Base-by-base conservation (phyloP, 2,888 invertebrate species). In the Rhimphoctona megacephalus region DNA sequence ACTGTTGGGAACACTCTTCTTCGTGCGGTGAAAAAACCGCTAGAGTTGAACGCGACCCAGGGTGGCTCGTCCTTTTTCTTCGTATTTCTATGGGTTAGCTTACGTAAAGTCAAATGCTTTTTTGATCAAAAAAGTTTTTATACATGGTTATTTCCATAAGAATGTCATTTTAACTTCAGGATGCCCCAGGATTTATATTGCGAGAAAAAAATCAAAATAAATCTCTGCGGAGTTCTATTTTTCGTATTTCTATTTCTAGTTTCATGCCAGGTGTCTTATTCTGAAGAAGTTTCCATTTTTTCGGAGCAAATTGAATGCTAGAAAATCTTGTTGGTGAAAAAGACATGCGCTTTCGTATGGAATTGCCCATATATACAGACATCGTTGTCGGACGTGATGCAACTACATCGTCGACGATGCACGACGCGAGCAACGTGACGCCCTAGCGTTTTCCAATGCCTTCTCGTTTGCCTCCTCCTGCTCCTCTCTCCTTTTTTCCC, bases 1-100 rank as follows among this genome's bases (percentile, higher is more conserved):
- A 85, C 77, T 81, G 85, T 85, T 85, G 73, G 78, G 36, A 81
- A 81, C 85, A 73, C 85, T 85, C 76, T 70, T 52, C 78, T 81
- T 33, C 25, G 66, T 78, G 85, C 72, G 81, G 81, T 67, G 74
- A 49, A 81, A 81, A 81, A 81, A 81, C 84, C 80, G 17, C 84
- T 46, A 67, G 74, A 54, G 80, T 52, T 80, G 74, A 80, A 76
- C 74, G 69, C 61, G 30, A 80, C 64, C 61, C 39, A 61, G 57
- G 74, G 25, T 61, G 43, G n/a, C 39, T 74, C 61, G 57, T 61
- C 43, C 25, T 30, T 74, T 73, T 43, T 17, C 25, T 43, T n/a
- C 22, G 9, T 9, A n/a, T 57, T 74, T 61, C 22, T 43, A 39
- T 61, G 74, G 57, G 57, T 6, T 8, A 43, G 9, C 25, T 57